Conservation (phyloP, 2,113 vertebrate species). For the Rhinichthys klamathensis region DNA sequence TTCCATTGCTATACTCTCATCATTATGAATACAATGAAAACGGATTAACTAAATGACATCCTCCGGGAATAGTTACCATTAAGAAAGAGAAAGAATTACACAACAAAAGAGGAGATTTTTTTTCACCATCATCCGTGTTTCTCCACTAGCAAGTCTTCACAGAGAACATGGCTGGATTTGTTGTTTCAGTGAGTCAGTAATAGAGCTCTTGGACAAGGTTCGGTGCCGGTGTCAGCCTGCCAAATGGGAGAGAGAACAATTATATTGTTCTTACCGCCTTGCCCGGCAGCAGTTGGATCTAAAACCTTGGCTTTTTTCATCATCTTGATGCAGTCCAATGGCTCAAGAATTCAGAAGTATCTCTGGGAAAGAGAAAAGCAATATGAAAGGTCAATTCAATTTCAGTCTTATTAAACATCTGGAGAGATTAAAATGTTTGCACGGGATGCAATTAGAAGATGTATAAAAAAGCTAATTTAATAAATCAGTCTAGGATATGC, state of each 20-base stretch:
- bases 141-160: constrained; percentile 9
- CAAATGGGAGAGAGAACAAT: constrained; percentile 36
- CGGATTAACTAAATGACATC: constrained; percentile 31
- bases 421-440: constrained; percentile 16
- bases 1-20: constrained; percentile 32
- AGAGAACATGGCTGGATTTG: not conserved
- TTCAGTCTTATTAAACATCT: constrained; percentile 22
- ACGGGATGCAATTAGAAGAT: not conserved
- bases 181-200: constrained; percentile 30
- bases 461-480: not conserved
- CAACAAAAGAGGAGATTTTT: not conserved
- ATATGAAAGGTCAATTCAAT: constrained; percentile 26
- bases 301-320: constrained; percentile 73
- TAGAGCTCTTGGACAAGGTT: constrained; percentile 29
- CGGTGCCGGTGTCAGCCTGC: constrained; percentile 47
- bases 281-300: constrained; percentile 74
- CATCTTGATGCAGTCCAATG: constrained; percentile 41
- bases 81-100: constrained; percentile 5
- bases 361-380: constrained; percentile 22
- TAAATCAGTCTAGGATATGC: not conserved
- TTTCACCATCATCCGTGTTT: not conserved
- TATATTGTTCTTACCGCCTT: constrained; percentile 71
- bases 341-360: constrained; percentile 39
- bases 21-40: constrained; percentile 36
- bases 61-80: constrained; percentile 30